Percentiles rank a stretch among this genome's conserved stretches.
phyloP scores from a whole-genome alignment of 2,113 vertebrate species.

The Delphinus delphis region DNA sequence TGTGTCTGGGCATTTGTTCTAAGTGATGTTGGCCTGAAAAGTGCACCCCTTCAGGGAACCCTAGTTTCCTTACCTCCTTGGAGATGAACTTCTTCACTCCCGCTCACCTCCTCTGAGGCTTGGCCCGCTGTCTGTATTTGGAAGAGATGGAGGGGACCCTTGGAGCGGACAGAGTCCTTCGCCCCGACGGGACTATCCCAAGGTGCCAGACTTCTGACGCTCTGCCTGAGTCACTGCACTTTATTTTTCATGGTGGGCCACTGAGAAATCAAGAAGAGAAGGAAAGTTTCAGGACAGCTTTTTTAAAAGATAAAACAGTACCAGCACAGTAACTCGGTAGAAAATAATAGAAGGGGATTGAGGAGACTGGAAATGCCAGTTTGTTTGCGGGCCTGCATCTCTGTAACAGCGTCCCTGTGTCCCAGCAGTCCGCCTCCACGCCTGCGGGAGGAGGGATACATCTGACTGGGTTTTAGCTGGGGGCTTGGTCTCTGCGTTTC shows the following conservation, averaged over 20 bases:
- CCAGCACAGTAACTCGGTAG: not conserved
- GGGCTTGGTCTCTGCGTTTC: not conserved
- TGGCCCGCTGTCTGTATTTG: not conserved
- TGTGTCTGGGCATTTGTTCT: not conserved
- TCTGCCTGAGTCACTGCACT: not conserved
- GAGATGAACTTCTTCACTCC: not conserved
- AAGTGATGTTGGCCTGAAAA: not conserved
- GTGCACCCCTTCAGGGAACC: not conserved
- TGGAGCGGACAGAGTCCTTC: not conserved
- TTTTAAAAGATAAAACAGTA: not conserved
- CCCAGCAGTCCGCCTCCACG: not conserved
- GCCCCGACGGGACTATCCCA: not conserved
- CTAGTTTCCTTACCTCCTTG: not conserved
- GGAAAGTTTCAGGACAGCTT: not conserved
- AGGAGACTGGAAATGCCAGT: slow-evolving; percentile 48
- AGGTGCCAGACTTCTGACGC: not conserved
- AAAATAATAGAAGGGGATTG: not conserved
- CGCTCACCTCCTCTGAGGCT: not conserved
- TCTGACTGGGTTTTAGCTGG: not conserved
- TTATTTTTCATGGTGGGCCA: not conserved
- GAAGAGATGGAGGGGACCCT: not conserved
- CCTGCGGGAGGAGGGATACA: not conserved
- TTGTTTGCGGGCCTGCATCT: accelerated
- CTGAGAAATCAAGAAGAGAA: slow-evolving; percentile 41
- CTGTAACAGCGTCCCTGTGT: not conserved